Evolutionary conservation across 2,113 vertebrate genomes (phyloP).

Genomic region (Hyla sarda): DNA sequence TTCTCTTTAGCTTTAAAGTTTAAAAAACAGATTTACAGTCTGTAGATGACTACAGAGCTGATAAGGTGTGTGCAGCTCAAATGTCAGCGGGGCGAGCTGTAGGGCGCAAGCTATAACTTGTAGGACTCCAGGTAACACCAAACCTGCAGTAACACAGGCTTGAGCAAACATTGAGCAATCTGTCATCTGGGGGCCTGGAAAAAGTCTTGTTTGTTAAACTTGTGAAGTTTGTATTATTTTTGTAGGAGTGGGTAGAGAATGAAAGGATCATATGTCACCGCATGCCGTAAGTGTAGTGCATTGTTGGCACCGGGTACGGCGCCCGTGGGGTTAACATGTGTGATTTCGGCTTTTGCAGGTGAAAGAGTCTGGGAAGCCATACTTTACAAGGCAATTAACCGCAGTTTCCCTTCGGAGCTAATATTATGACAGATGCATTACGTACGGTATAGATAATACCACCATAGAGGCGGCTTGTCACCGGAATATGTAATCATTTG

Average conservation of each 20-base stretch:
- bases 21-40: background rate
- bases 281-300: background rate
- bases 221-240: conserved; percentile 21
- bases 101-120: conserved; percentile 24
- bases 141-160: conserved; percentile 17
- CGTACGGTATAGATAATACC: background rate
- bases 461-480: background rate
- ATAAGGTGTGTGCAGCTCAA: background rate
- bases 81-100: background rate
- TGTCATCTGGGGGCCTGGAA: background rate
- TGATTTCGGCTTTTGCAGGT: conserved; percentile 6
- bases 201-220: conserved; percentile 12
- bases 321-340: conserved; percentile 1
- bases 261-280: conserved; percentile 16
- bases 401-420: background rate
- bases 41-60: background rate
- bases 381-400: conserved; percentile 23
- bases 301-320: conserved; percentile 4
- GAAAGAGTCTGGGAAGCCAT: conserved; percentile 2
- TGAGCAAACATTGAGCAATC: conserved; percentile 47
- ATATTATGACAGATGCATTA: conserved; percentile 28
- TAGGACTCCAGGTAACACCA: background rate
- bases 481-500: background rate
- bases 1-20: background rate
- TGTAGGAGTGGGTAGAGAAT: background rate